Base-by-base conservation (phyloP, 2,797 vertebrate genomes). In the Craterocephalus amniculus region DNA sequence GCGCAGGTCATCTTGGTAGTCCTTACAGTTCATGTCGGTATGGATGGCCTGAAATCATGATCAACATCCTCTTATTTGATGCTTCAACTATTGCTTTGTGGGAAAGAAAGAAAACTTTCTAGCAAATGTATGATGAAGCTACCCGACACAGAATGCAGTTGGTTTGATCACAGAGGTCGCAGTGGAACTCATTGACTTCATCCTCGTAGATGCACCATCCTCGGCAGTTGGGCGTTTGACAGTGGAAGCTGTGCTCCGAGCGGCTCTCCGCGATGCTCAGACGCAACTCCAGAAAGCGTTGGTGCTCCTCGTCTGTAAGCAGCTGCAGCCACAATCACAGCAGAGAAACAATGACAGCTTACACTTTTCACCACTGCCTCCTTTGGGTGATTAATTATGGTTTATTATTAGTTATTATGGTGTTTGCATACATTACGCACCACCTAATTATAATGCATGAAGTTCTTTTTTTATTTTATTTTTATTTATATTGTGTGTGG, bases 121-220 rank as follows among this genome's bases (percentile, higher is more conserved):
- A 6, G n/a, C 55, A 2, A 24, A 14, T 1, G 24, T 22, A 52
- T 20, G 10, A 49, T 4, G 20, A 16, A 60, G 1, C 6, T 81
- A 96, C 96, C 94, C 95, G 95, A 92, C 96, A 97, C 58, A 96
- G 92, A 20, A 97, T 90, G 82, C 96, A 97, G 91, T 96, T 97
- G 67, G 80, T 79, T 14, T 92, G 81, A 0, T 38, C 1, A 57
- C 96, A 97, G 81, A 95, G 93, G 0, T 94, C 89, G 20, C 96
- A 97, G 34, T 27, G 20, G 52, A 97, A 97, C 83, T 95, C 91
- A 0, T 97, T 93, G 77, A 97, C 95, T 1, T 96, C 95, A 0
- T 97, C 96, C 90, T 97, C 96, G 6, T 95, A 96, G 92, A 97
- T 94, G 86, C 96, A 97, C 96, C 96, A 97, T 1, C 96, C 96